phyloP scores from a whole-genome alignment of 2,888 invertebrate genomes.

The Drosophila demipolita region DNA sequence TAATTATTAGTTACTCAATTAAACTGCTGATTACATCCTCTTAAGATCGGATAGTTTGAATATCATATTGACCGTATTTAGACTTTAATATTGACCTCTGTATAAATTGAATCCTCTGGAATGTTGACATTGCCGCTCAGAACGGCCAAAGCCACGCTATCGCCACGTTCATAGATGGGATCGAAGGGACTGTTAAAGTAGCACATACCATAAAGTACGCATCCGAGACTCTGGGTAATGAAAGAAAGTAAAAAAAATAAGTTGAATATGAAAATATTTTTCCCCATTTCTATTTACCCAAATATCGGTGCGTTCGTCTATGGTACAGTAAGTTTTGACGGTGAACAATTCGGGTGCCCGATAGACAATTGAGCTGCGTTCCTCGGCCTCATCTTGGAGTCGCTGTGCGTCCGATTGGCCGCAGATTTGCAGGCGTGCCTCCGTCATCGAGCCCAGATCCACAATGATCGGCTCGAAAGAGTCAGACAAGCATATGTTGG shows the following conservation, averaged over 20 bases:
- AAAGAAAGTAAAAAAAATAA: conserved; percentile 40
- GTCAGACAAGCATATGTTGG: conserved; percentile 91
- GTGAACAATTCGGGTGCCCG: conserved; percentile 95
- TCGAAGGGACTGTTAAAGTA: conserved; percentile 95
- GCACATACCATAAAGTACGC: conserved; percentile 93
- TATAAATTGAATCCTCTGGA: conserved; percentile 89
- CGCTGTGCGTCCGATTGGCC: conserved; percentile 89
- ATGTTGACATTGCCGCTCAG: conserved; percentile 90
- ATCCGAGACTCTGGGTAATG: conserved; percentile 90
- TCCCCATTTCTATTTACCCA: conserved; percentile 86
- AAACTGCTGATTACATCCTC: neutral
- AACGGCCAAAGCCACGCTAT: conserved; percentile 94
- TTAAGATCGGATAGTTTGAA: neutral
- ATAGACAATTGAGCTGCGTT: conserved; percentile 94
- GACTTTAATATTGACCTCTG: conserved; percentile 82
- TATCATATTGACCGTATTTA: neutral
- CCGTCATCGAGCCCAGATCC: conserved; percentile 91
- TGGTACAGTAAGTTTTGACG: conserved; percentile 91
- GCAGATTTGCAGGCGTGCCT: conserved; percentile 88
- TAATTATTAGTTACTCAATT: neutral
- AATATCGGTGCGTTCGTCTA: conserved; percentile 94
- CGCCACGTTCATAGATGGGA: conserved; percentile 92
- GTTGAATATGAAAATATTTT: too few species aligned
- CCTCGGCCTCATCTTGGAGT: conserved; percentile 92
- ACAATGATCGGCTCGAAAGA: conserved; percentile 91